phyloP scores from a whole-genome alignment of 1,140 invertebrate species.

The Pseudomyrmex dendroicus region DNA sequence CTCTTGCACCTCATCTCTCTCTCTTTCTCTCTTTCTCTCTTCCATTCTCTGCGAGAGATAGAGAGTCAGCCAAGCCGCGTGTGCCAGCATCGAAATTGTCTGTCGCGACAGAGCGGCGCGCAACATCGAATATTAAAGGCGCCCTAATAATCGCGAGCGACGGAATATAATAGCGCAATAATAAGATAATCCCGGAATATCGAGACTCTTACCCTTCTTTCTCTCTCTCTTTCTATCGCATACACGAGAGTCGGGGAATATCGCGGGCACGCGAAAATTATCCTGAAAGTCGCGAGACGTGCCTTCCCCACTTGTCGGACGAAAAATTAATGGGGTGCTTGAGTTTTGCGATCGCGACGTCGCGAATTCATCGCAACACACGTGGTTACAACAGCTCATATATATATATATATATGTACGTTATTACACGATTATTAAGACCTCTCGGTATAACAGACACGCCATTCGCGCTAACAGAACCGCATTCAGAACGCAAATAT shows the following conservation, averaged over 20 bases:
- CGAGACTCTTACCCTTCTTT: neutral
- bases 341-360: neutral
- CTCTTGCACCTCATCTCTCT: too few relatives aligned
- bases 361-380: too few relatives aligned
- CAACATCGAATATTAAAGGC: slow-evolving; percentile 56
- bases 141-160: slow-evolving; percentile 57
- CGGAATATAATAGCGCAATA: slow-evolving; percentile 50
- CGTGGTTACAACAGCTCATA: too few relatives aligned
- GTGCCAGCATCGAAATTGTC: slow-evolving; percentile 55
- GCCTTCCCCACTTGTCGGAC: neutral
- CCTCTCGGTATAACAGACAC: too few relatives aligned
- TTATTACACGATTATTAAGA: too few relatives aligned
- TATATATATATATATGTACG: too few relatives aligned
- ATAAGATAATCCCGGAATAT: slow-evolving; percentile 52
- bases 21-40: neutral
- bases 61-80: slow-evolving; percentile 32
- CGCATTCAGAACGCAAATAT: too few relatives aligned
- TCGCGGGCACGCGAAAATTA: neutral
- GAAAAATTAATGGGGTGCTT: slow-evolving; percentile 40
- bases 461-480: too few relatives aligned
- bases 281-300: neutral
- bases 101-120: slow-evolving; percentile 51
- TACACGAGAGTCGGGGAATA: neutral
- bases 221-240: neutral
- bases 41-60: slow-evolving; percentile 15